phyloP scores from a whole-genome alignment of 92 coral and sea anemone species.

The Palythoa grandis region DNA sequence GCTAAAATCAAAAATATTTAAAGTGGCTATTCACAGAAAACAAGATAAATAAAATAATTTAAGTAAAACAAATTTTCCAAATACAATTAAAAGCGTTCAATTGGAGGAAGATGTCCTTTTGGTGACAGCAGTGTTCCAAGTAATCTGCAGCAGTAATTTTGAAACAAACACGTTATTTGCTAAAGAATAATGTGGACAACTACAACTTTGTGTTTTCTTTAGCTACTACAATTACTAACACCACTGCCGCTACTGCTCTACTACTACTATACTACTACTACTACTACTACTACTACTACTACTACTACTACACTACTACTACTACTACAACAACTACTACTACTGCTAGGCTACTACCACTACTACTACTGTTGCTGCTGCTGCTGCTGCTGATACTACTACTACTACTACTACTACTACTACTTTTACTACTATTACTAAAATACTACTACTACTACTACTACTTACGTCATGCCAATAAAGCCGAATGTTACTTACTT shows the following conservation, averaged over 20 bases:
- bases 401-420: too few relatives aligned
- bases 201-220: neutral
- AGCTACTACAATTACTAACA: neutral
- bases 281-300: neutral
- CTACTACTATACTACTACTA: neutral
- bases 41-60: neutral
- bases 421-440: too few relatives aligned
- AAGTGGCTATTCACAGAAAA: neutral
- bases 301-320: too few relatives aligned
- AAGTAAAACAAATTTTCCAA: neutral
- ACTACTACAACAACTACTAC: too few relatives aligned
- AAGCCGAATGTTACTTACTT: too few relatives aligned
- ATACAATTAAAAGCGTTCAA: constrained; percentile 31
- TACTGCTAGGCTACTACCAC: too few relatives aligned
- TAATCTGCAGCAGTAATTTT: constrained; percentile 14
- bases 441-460: too few relatives aligned
- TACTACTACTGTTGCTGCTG: too few relatives aligned
- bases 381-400: too few relatives aligned
- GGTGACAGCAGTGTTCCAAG: constrained; percentile 40
- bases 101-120: constrained; percentile 44
- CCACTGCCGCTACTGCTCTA: neutral
- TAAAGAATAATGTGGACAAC: neutral
- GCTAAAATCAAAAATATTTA: neutral
- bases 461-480: too few relatives aligned
- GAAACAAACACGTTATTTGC: neutral